Evolutionary conservation across 2,888 invertebrate species (phyloP), one percentile per base, ranked within the genome.

Genomic region (Eubasilissa splendida): DNA sequence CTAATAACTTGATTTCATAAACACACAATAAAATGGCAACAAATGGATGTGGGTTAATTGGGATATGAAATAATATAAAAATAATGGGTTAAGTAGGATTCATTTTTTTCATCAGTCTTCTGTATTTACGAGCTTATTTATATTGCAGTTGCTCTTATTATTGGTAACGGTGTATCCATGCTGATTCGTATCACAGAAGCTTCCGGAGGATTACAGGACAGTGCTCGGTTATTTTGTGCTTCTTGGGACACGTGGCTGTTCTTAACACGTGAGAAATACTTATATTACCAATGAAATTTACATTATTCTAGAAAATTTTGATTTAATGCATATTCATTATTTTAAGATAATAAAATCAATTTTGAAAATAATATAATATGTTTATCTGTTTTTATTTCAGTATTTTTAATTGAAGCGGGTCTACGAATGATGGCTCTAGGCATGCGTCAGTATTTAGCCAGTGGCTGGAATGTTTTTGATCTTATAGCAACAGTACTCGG

Each of bases 401-500:
- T 96, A 85, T 96, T 96, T 88, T 90, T 93, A 50, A 76, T 94
- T 3, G 97, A 97, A 88, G 95, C 95, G 0, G 86, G 91, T 0
- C 88, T 95, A 2, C 94, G 95, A 85, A 92, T 96, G 84, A 88
- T 95, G 85, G 95, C 95, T 1, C 88, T 94, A 58, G 96, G 96
- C 3, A 91, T 94, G 84, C 86, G 88, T 4, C 92, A 92, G 82
- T 96, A 96, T 86, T 91, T 96, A 81, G 92, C 93, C 83, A 95
- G 95, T 63, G 96, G 96, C 0, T 97, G 97, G 97, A 96, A 97
- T 87, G 91, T 95, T 85, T 96, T 94, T 87, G 96, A 96, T 87
- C 87, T 95, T 71, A 90, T 92, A 77, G 94, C 94, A 4, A 94
- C 95, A 0, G 85, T 95, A 83, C 89, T 93, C 84, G 93, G 94